Base-by-base conservation (phyloP, 64 coral and sea anemone genomes). In the Pocillopora damicornis region DNA sequence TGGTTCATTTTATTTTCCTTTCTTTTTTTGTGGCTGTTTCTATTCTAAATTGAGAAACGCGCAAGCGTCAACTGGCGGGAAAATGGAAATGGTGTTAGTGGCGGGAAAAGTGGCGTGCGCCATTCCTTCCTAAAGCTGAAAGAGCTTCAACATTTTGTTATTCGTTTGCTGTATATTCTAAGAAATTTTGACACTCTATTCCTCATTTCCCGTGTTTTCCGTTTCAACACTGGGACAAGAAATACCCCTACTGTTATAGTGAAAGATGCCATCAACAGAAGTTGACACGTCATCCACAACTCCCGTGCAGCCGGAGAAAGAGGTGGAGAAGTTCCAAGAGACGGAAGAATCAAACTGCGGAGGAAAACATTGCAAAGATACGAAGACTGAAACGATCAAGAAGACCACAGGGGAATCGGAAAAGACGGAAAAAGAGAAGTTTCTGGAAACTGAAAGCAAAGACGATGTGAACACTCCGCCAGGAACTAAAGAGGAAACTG, bases 341-440 rank as follows among this genome's bases (percentile, higher is more conserved):
- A 85, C 69, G 42, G 26, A 18, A 16, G n/a, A 85, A 12, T 22
- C 81, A n/a, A 73, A 58, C 13, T 85, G 17, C 20, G 13, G 25
- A 85, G 81, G 58, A 20, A 73, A 85, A 66, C 2, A 20, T 42
- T 83, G 63, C 35, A 20, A 83, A 66, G 80, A 83, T 58, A 66
- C 22, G 5, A 85, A 25, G 63, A 85, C 65, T 15, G 81, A 18
- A 57, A 37, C 71, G 23, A n/a, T 2, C 3, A 14, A 25, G 7
- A 58, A 72, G 22, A 71, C 35, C 13, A 56, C 42, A 13, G 63
- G 71, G 11, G 65, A 85, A 65, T 85, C 65, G 65, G 61, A 45
- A 85, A 85, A 85, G 20, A 85, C 56, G 65, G 35, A n/a, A 85
- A 37, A 85, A 25, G 81, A 85, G 37, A 58, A 85, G n/a, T 57